Conservation (phyloP, 2,888 invertebrate species). For the Orthonychiurus folsomi region DNA sequence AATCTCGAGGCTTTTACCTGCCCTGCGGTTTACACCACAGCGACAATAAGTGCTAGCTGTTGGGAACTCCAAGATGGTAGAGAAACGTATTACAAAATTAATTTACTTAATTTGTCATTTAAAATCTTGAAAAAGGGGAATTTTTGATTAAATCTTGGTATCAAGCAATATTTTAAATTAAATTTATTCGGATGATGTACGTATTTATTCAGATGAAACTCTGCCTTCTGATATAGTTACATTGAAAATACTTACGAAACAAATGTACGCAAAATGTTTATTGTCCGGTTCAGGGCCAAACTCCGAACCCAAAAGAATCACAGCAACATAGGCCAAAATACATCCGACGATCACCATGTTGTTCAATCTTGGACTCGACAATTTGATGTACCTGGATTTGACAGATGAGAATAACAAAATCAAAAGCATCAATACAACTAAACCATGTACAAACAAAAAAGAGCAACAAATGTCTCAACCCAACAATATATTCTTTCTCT, state of each 20-base stretch:
- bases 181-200: slow-evolving; percentile 78
- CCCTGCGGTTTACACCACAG: no score
- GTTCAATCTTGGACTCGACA: slow-evolving; percentile 83
- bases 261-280: slow-evolving; percentile 67
- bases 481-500: no score
- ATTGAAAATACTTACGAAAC: slow-evolving; percentile 62
- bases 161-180: slow-evolving; percentile 88
- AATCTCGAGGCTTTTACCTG: no score
- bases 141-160: slow-evolving; percentile 91
- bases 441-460: no score
- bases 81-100: no score
- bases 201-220: slow-evolving; percentile 53
- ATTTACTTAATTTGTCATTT: no score
- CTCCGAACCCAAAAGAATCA: slow-evolving; percentile 75
- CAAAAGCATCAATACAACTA: no score
- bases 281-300: slow-evolving; percentile 62
- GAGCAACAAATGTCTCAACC: no score
- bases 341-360: slow-evolving; percentile 86
- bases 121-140: slow-evolving; percentile 83
- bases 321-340: slow-evolving; percentile 78
- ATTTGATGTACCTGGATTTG: slow-evolving; percentile 84
- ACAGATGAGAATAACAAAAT: no score
- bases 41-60: no score
- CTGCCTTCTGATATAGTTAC: not conserved
- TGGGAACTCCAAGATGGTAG: no score